Percentiles rank a stretch among this genome's conserved stretches.
phyloP scores from a whole-genome alignment of 2,797 vertebrate genomes.

The Rhodeus uyekii region DNA sequence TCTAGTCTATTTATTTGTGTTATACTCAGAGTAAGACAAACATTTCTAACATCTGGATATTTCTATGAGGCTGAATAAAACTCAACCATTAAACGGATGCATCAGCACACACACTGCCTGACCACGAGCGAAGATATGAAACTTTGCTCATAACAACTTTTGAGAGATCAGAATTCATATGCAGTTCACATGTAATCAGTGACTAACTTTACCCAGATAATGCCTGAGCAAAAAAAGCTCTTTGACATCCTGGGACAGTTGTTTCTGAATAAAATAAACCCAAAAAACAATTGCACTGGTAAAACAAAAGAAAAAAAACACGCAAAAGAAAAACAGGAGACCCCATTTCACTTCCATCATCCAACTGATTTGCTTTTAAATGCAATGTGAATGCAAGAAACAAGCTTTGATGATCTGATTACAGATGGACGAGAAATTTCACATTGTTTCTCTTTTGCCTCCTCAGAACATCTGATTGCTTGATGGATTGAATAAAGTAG shows the following conservation, averaged over 20 bases:
- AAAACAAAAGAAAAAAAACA: constrained; percentile 14
- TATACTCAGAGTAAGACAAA: constrained; percentile 80
- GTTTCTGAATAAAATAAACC: constrained; percentile 22
- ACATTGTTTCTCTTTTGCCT: constrained; percentile 30
- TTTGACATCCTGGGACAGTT: constrained; percentile 22
- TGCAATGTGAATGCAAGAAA: constrained; percentile 34
- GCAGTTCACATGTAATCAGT: constrained; percentile 51
- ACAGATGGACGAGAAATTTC: background rate
- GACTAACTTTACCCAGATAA: constrained; percentile 22
- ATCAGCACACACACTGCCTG: constrained; percentile 71
- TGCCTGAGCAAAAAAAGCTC: constrained; percentile 22
- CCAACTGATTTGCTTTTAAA: constrained; percentile 22
- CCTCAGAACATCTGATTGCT: constrained; percentile 21
- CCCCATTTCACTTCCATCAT: constrained; percentile 36
- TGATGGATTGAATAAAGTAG: constrained; percentile 28
- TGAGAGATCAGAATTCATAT: constrained; percentile 52
- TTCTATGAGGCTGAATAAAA: constrained; percentile 88
- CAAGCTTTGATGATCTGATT: constrained; percentile 22
- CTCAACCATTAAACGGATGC: constrained; percentile 87
- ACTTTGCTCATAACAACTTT: constrained; percentile 54
- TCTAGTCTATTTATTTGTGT: constrained; percentile 83
- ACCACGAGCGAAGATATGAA: constrained; percentile 66
- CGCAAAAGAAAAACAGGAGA: constrained; percentile 54
- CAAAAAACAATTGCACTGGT: constrained; percentile 62
- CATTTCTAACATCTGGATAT: constrained; percentile 78